Percentiles rank a stretch among this genome's conserved stretches.
Evolutionary conservation across 2,113 vertebrate species (phyloP).

Genomic region (Daubentonia madagascariensis): DNA sequence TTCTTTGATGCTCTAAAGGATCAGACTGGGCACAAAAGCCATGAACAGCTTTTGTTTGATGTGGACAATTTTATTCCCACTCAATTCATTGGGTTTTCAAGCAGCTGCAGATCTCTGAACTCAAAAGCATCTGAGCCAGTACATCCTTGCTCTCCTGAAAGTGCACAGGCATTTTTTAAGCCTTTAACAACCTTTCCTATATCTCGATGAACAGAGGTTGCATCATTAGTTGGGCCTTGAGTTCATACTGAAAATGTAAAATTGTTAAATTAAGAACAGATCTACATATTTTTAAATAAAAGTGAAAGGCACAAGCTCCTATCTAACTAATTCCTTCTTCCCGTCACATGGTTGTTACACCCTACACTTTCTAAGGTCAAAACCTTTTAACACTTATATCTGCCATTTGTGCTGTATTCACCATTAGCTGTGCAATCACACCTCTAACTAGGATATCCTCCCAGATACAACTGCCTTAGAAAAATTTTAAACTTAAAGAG

Average conservation of each 20-base stretch:
- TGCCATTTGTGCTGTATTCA: neutral
- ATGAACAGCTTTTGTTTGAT: conserved; percentile 50
- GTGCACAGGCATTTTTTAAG: neutral
- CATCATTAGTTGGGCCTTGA: conserved; percentile 48
- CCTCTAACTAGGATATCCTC: conserved; percentile 3
- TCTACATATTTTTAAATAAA: conserved; percentile 39
- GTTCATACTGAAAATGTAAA: conserved; percentile 60
- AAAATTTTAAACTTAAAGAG: neutral
- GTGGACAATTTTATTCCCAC: conserved; percentile 65
- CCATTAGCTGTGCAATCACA: neutral
- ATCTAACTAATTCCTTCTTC: conserved; percentile 26
- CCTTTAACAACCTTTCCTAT: conserved; percentile 42
- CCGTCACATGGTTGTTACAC: neutral
- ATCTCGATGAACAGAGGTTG: conserved; percentile 40
- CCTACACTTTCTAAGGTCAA: neutral
- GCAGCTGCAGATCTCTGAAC: conserved; percentile 54
- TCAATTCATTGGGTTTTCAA: conserved; percentile 62
- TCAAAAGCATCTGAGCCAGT: conserved; percentile 51
- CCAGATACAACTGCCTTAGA: neutral
- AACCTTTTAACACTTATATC: neutral
- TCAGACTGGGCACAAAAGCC: conserved; percentile 37
- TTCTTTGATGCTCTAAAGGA: conserved; percentile 62
- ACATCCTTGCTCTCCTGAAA: neutral
- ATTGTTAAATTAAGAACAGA: conserved; percentile 46
- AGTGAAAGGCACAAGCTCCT: conserved; percentile 16